These are phyloP conservation scores for Caligus rogercresseyi DNA, from an alignment of 1,140 invertebrate genomes.

Conservation along the genomic window DNA sequence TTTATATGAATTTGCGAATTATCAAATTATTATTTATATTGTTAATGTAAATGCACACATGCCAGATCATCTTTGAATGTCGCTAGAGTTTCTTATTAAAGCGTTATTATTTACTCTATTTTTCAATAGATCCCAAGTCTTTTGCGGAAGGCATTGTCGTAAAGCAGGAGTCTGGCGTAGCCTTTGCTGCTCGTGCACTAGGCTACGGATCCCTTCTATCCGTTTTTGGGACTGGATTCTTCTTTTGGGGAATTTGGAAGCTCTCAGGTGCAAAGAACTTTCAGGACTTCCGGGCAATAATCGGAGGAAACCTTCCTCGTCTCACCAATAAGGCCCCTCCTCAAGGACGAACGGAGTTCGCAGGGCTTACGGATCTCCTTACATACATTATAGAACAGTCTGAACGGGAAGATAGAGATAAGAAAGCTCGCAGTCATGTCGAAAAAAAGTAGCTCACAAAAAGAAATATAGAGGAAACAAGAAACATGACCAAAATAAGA, in stretches of 20 bases:
- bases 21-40: neutral
- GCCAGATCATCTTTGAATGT: neutral
- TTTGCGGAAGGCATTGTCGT: conserved; percentile 11
- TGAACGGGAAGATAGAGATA: neutral
- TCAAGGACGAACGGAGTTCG: conserved; percentile 30
- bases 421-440: too few relatives aligned
- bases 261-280: conserved; percentile 29
- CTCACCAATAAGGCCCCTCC: conserved; percentile 27
- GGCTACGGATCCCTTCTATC: conserved; percentile 31
- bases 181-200: conserved; percentile 26
- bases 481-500: too few relatives aligned
- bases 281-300: conserved; percentile 29
- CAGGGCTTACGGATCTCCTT: conserved; percentile 29
- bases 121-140: conserved; percentile 8
- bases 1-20: neutral
- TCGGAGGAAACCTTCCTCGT: conserved; percentile 27
- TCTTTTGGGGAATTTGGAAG: conserved; percentile 31
- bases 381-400: conserved; percentile 28
- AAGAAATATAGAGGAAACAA: too few relatives aligned
- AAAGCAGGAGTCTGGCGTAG: conserved; percentile 1
- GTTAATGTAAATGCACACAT: neutral
- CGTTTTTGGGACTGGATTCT: conserved; percentile 28
- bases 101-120: too few relatives aligned
- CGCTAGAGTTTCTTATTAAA: neutral
- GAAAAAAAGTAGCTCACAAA: neutral